Conservation (phyloP, 2,888 invertebrate genomes). For the Dascillus cervinus region DNA sequence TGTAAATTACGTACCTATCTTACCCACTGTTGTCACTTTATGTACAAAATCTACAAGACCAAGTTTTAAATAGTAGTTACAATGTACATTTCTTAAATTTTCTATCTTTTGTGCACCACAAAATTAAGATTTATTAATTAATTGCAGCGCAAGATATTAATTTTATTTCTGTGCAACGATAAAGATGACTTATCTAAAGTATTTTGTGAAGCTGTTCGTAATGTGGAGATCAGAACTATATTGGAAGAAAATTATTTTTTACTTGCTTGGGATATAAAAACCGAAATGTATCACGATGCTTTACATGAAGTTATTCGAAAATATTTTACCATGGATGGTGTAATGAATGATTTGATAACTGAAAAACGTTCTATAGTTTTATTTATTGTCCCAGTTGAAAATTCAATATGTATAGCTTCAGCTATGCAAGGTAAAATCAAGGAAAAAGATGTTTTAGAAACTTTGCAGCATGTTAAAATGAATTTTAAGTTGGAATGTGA, state of each 20-base stretch:
- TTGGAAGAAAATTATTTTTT: constrained; percentile 24
- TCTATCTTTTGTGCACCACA: too few species aligned
- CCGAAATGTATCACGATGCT: constrained; percentile 21
- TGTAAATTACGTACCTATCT: neutral
- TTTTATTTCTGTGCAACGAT: constrained; percentile 29
- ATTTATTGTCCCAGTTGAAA: constrained; percentile 22
- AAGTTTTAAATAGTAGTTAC: too few species aligned
- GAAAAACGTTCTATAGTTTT: constrained; percentile 20
- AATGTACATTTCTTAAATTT: too few species aligned
- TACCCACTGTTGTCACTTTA: too few species aligned
- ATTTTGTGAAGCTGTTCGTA: constrained; percentile 23
- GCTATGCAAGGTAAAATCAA: constrained; percentile 17
- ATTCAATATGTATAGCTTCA: constrained; percentile 16
- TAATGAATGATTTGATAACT: constrained; percentile 11
- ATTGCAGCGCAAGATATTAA: constrained; percentile 25
- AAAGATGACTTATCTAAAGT: constrained; percentile 24
- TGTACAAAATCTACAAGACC: too few species aligned
- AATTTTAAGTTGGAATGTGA: constrained; percentile 18
- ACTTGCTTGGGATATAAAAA: constrained; percentile 31
- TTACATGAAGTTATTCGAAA: constrained; percentile 19
- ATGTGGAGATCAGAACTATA: constrained; percentile 19
- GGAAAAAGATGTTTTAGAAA: constrained; percentile 15
- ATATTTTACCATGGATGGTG: constrained; percentile 17
- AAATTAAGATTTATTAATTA: too few species aligned
- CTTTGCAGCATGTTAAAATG: constrained; percentile 19